A percentile compares a stretch with the other conserved stretches of the same genome.
Evolutionary conservation across 92 coral and sea anemone species (phyloP).

Genomic region (Diadumene lineata): DNA sequence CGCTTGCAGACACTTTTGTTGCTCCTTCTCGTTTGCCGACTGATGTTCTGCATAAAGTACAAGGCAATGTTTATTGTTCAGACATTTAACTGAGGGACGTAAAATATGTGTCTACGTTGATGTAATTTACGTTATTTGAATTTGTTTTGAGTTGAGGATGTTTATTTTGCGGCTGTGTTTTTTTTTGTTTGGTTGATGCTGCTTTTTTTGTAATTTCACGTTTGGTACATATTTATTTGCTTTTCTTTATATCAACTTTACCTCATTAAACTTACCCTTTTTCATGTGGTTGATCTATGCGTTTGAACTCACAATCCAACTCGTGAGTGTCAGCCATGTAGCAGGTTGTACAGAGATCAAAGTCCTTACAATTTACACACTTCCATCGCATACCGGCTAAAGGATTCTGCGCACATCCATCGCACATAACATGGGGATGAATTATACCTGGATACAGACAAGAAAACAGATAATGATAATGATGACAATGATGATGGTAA

Average conservation of each 20-base stretch:
- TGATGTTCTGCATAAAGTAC: conserved; percentile 19
- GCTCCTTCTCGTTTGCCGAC: conserved; percentile 65
- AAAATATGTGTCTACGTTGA: too few species aligned
- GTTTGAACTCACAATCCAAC: conserved; percentile 33
- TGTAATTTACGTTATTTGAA: too few species aligned
- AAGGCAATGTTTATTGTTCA: neutral
- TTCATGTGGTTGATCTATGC: conserved; percentile 26
- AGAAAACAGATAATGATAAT: neutral
- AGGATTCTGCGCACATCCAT: conserved; percentile 51
- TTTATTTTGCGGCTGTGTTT: too few species aligned
- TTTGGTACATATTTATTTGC: too few species aligned
- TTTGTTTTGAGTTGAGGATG: too few species aligned
- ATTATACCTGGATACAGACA: conserved; percentile 22
- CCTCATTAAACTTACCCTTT: conserved; percentile 47
- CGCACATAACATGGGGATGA: conserved; percentile 35
- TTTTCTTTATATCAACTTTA: too few species aligned
- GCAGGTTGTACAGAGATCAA: conserved; percentile 57
- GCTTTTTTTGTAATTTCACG: too few species aligned
- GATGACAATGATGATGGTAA: neutral
- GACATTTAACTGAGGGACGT: neutral
- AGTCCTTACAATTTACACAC: conserved; percentile 46
- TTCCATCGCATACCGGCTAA: conserved; percentile 60
- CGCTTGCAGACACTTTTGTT: conserved; percentile 49
- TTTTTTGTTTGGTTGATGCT: too few species aligned
- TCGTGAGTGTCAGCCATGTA: conserved; percentile 64